phyloP scores from a whole-genome alignment of 2,888 invertebrate species.

The Calameuta pallipes region DNA sequence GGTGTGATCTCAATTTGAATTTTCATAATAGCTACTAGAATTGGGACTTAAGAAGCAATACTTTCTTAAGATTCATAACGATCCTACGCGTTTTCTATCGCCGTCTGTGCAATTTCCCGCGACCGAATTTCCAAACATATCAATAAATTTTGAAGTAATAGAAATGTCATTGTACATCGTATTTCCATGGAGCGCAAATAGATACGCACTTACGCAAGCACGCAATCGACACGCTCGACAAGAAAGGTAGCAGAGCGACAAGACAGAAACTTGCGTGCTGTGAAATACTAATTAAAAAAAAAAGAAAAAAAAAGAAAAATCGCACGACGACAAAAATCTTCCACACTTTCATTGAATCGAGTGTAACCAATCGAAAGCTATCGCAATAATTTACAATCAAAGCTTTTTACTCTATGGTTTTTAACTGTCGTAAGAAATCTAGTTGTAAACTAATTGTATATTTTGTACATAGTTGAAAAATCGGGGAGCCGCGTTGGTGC shows the following conservation, averaged over 20 bases:
- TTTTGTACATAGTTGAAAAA: not conserved
- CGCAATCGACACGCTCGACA: too few relatives aligned
- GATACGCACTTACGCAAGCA: not conserved
- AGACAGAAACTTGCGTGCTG: too few relatives aligned
- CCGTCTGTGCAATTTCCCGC: conserved; percentile 27
- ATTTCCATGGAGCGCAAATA: not conserved
- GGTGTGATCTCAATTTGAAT: not conserved
- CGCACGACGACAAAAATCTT: not conserved
- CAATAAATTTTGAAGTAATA: conserved; percentile 23
- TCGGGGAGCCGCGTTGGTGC: not conserved
- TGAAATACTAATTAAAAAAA: not conserved
- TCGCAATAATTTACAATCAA: conserved; percentile 54
- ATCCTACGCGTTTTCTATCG: conserved; percentile 6
- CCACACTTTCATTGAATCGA: conserved; percentile 4
- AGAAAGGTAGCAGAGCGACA: too few relatives aligned
- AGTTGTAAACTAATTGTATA: not conserved
- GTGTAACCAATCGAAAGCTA: conserved; percentile 17
- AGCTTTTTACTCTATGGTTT: conserved; percentile 39
- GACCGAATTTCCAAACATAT: conserved; percentile 55
- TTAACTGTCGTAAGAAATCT: not conserved
- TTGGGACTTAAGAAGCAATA: too few relatives aligned
- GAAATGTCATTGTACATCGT: not conserved
- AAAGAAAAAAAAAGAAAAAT: not conserved
- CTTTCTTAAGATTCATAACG: too few relatives aligned
- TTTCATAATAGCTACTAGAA: not conserved